These are phyloP conservation scores for Arnoldichthys spilopterus DNA, from an alignment of 2,797 vertebrate genomes.

Conservation along the genomic window DNA sequence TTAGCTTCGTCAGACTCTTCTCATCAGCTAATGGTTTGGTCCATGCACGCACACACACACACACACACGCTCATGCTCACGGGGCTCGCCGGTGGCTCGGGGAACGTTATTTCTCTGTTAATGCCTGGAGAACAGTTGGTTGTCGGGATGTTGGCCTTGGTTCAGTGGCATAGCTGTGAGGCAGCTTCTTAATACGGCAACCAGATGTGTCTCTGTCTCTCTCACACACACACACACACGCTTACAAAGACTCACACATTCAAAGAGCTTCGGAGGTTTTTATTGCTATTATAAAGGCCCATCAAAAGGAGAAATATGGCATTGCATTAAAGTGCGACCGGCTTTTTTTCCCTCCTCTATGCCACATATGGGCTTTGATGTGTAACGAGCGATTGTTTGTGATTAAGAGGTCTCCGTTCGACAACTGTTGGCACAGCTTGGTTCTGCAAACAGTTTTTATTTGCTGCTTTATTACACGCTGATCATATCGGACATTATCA, in stretches of 20 bases:
- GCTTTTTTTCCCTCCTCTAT: not conserved
- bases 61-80: not conserved
- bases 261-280: not conserved
- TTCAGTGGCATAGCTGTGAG: not conserved
- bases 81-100: not conserved
- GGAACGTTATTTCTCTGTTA: not conserved
- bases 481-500: not conserved
- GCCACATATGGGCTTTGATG: conserved; percentile 26
- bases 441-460: not conserved
- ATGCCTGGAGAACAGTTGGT: not conserved
- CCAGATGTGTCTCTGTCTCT: conserved; percentile 10
- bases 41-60: too few relatives aligned
- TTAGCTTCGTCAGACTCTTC: too few relatives aligned
- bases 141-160: not conserved
- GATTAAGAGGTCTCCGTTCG: conserved; percentile 20
- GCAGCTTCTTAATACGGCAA: not conserved
- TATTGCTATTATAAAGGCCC: conserved; percentile 37
- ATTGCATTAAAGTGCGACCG: conserved; percentile 4
- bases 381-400: not conserved
- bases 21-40: too few relatives aligned
- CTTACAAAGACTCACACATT: not conserved
- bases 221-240: not conserved
- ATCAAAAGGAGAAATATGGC: conserved; percentile 40
- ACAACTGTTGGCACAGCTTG: not conserved
- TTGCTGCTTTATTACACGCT: not conserved